Evolutionary conservation across 2,797 vertebrate genomes (phyloP).

Genomic region (Melanotaenia pygmaea): DNA sequence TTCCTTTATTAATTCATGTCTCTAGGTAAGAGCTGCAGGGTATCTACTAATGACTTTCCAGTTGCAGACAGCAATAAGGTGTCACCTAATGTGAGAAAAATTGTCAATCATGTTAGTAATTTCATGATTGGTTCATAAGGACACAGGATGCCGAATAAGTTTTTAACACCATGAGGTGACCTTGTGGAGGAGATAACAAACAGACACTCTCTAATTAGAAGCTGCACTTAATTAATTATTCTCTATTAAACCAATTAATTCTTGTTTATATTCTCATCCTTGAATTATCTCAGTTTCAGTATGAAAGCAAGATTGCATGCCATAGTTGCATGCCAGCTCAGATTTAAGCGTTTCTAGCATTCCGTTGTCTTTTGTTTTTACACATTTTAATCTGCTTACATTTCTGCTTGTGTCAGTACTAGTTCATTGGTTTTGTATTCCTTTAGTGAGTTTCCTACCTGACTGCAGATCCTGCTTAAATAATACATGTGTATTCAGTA

Average conservation of each 20-base stretch:
- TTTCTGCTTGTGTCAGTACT: no score
- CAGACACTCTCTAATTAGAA: neutral
- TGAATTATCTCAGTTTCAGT: neutral
- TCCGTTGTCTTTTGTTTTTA: neutral
- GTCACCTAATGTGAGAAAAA: constrained; percentile 1
- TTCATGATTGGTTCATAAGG: neutral
- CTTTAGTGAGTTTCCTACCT: neutral
- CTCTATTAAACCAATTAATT: neutral
- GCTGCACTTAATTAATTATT: neutral
- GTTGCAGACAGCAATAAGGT: neutral
- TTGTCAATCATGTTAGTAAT: neutral
- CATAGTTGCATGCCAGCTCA: neutral
- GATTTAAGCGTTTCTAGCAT: no score
- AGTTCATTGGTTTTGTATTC: neutral
- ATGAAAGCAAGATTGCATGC: neutral
- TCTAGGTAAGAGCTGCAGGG: neutral
- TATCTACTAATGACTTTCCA: neutral
- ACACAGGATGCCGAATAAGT: neutral
- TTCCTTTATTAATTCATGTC: neutral
- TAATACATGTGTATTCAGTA: neutral
- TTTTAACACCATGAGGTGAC: neutral
- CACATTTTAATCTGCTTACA: no score
- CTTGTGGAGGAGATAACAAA: neutral
- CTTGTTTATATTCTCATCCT: neutral
- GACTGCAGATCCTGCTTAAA: neutral